Evolutionary conservation across 2,113 vertebrate genomes (phyloP).

Genomic region (Epinephelus lanceolatus): DNA sequence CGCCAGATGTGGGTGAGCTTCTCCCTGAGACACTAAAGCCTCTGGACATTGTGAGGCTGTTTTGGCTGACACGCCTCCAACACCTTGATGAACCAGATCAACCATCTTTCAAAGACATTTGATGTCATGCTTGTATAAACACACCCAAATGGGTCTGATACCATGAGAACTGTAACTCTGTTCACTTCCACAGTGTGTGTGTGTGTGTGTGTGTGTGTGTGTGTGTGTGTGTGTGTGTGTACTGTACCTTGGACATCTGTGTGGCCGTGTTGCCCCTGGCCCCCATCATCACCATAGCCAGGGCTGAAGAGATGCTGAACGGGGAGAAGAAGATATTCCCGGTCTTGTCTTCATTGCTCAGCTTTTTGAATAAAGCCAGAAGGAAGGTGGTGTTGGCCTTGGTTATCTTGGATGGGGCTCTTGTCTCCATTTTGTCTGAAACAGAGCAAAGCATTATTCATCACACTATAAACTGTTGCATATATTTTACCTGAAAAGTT

Average conservation of each 20-base stretch:
- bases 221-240: not conserved
- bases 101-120: not conserved
- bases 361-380: constrained; percentile 86
- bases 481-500: not conserved
- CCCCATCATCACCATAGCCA: constrained; percentile 89
- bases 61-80: not conserved
- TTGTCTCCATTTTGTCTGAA: not conserved
- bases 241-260: constrained; percentile 89
- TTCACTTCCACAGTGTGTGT: not conserved
- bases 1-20: too few relatives aligned
- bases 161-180: not conserved
- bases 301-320: constrained; percentile 87
- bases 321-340: constrained; percentile 89
- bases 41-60: too few relatives aligned
- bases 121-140: not conserved
- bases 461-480: not conserved
- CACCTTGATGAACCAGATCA: not conserved
- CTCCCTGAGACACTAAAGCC: too few relatives aligned
- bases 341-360: constrained; percentile 67
- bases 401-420: not conserved
- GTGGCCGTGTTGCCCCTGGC: constrained; percentile 86
- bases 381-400: constrained; percentile 87
- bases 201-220: too few relatives aligned
- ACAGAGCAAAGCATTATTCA: not conserved
- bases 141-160: not conserved